Percentiles rank a stretch among this genome's conserved stretches.
phyloP scores from a whole-genome alignment of 2,113 vertebrate genomes.

The Serinus canaria region DNA sequence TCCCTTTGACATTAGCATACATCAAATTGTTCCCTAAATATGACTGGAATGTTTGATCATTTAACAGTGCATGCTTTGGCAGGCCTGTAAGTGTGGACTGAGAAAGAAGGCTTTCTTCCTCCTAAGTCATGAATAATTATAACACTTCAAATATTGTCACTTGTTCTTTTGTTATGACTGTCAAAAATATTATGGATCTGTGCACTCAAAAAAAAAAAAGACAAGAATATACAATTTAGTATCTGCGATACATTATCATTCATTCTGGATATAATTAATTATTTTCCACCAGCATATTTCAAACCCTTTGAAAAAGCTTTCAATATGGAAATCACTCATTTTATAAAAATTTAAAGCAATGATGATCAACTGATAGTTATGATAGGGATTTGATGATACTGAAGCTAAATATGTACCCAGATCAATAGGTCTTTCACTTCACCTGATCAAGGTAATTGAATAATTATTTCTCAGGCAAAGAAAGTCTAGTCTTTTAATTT shows the following conservation, averaged over 20 bases:
- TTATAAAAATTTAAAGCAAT: not conserved
- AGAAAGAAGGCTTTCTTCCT: conserved; percentile 1
- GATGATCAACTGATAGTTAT: not conserved
- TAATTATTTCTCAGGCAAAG: not conserved
- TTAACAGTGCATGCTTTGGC: not conserved
- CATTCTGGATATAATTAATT: not conserved
- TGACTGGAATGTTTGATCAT: not conserved
- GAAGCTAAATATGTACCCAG: not conserved
- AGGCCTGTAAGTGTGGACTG: rapidly evolving
- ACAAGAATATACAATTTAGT: not conserved
- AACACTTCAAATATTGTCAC: not conserved
- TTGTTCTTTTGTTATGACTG: not conserved
- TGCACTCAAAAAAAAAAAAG: not conserved
- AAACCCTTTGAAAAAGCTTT: not conserved
- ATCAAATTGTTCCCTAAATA: not conserved
- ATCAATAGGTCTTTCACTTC: not conserved
- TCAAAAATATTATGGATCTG: not conserved
- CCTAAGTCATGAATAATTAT: not conserved
- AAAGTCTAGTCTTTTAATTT: not conserved
- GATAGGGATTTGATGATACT: not conserved
- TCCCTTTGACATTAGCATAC: not conserved
- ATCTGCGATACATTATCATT: not conserved
- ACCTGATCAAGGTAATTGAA: not conserved
- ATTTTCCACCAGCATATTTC: not conserved
- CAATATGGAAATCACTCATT: not conserved